phyloP scores from a whole-genome alignment of 2,888 invertebrate species.

The Gnatocerus cornutus region DNA sequence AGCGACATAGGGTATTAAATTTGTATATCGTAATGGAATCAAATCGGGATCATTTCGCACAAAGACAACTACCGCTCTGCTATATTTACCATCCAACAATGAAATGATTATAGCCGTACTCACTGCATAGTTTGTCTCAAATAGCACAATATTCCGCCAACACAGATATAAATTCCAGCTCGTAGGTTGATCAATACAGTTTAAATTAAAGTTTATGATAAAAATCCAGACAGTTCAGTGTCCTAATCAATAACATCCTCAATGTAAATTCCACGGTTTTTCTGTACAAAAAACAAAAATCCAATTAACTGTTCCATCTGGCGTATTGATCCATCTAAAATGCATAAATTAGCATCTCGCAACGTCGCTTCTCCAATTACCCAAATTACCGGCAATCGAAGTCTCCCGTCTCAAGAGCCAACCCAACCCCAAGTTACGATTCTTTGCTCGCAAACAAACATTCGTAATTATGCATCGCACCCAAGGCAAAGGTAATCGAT shows the following conservation, averaged over 20 bases:
- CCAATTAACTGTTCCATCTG: slow-evolving; percentile 8
- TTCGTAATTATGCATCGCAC: slow-evolving; percentile 5
- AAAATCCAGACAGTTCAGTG: slow-evolving; percentile 3
- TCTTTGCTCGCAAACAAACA: background rate
- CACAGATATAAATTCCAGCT: background rate
- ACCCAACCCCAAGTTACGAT: slow-evolving; percentile 9
- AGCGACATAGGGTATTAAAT: no score
- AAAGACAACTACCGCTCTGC: no score
- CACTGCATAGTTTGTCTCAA: background rate
- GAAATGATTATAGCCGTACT: background rate
- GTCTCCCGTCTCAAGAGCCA: background rate
- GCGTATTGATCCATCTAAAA: slow-evolving; percentile 9
- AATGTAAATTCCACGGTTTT: background rate
- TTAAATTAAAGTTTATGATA: background rate
- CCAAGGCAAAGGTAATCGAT: slow-evolving; percentile 21
- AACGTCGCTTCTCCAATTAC: slow-evolving; percentile 8
- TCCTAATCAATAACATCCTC: slow-evolving; percentile 1
- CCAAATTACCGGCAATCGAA: slow-evolving; percentile 8
- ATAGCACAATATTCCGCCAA: background rate
- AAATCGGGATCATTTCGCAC: background rate
- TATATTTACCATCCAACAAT: background rate
- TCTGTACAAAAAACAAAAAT: slow-evolving; percentile 7
- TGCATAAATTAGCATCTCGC: slow-evolving; percentile 17
- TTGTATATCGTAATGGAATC: background rate
- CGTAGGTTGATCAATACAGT: background rate